Percentiles rank a stretch among this genome's conserved stretches.
Conservation (phyloP, 2,888 invertebrate genomes). For the Drosophila suboccidentalis region DNA sequence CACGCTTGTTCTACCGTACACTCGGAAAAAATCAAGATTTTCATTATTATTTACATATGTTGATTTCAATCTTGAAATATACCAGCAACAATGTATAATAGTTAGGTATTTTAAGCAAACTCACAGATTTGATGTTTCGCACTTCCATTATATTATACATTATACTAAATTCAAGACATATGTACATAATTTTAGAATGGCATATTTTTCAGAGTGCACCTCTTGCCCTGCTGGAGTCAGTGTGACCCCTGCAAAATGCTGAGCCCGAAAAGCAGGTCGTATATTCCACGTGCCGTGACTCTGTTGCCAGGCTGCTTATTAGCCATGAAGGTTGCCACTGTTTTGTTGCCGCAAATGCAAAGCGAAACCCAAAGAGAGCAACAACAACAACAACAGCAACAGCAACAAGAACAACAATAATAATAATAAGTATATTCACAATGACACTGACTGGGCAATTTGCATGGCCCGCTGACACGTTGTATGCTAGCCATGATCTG, state of each 20-base stretch:
- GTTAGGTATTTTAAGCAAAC: too few species aligned
- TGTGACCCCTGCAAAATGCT: constrained; percentile 32
- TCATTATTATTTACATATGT: too few species aligned
- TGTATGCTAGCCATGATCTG: constrained; percentile 32
- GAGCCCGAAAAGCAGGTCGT: constrained; percentile 14
- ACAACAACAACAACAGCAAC: constrained; percentile 23
- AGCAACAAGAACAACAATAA: constrained; percentile 5
- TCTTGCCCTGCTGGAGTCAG: constrained; percentile 11
- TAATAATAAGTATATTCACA: constrained; percentile 17
- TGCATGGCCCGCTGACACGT: constrained; percentile 48
- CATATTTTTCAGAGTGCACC: too few species aligned
- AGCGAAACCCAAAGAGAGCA: constrained; percentile 23
- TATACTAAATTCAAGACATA: too few species aligned
- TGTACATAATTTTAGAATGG: too few species aligned
- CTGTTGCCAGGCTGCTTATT: constrained; percentile 67
- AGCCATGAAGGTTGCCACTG: constrained; percentile 63
- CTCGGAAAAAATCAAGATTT: too few species aligned
- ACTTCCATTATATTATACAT: too few species aligned
- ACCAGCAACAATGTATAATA: too few species aligned
- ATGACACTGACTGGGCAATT: constrained; percentile 62
- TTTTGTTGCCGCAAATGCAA: constrained; percentile 47
- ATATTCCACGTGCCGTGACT: constrained; percentile 68
- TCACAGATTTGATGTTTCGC: too few species aligned
- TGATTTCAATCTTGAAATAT: too few species aligned
- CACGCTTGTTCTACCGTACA: background rate